These are phyloP conservation scores for Tauraco erythrolophus DNA, from an alignment of 2,113 vertebrate species.

Conservation along the genomic window DNA sequence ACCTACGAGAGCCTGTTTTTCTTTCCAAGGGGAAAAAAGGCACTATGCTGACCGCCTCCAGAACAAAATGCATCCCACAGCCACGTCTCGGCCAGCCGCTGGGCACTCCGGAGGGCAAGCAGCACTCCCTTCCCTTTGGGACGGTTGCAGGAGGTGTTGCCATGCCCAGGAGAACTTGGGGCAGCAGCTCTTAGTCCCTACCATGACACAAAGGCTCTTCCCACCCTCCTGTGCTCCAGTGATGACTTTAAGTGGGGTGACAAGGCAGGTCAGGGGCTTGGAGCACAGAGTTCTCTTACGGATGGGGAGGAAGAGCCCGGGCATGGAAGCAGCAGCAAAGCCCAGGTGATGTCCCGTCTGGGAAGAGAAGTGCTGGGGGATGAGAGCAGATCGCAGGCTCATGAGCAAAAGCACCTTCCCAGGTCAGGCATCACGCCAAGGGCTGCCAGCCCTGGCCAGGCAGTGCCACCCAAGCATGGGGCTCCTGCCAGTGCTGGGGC, in stretches of 20 bases:
- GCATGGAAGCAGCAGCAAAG: neutral
- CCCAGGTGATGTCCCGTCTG: neutral
- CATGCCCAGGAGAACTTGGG: neutral
- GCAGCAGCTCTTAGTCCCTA: neutral
- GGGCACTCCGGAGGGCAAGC: neutral
- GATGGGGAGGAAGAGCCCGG: neutral
- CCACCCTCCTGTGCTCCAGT: neutral
- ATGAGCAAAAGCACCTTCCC: neutral
- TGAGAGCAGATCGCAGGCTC: neutral
- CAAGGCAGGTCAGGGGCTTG: neutral
- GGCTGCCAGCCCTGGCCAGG: neutral
- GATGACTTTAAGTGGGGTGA: fast-evolving
- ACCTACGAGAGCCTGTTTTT: slow-evolving; percentile 14
- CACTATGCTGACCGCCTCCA: neutral
- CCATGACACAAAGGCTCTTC: neutral
- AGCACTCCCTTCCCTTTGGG: neutral
- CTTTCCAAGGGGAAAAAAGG: slow-evolving; percentile 38
- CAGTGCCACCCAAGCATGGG: neutral
- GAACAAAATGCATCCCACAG: neutral
- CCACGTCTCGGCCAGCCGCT: fast-evolving
- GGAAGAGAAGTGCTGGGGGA: neutral
- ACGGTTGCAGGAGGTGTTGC: neutral
- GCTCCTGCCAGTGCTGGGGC: neutral
- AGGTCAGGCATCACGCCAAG: neutral
- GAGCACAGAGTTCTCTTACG: neutral